Conservation (phyloP, 2,113 vertebrate genomes). For the Elephantulus edwardii region DNA sequence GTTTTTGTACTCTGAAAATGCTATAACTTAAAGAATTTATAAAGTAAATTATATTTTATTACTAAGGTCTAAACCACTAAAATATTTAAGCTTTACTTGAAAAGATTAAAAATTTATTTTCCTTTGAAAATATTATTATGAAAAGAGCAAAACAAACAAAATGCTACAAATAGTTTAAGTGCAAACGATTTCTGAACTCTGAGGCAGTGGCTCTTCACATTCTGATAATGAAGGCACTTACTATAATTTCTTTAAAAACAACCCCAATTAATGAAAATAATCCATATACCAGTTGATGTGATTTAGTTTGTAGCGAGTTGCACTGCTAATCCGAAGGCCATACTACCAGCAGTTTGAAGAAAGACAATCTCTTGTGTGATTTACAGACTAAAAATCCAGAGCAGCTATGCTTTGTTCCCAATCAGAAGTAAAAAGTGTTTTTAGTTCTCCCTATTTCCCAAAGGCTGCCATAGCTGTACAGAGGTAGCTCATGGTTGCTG, state of each 20-base stretch:
- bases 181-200: constrained; percentile 84
- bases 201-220: constrained; percentile 80
- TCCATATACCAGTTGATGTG: too few relatives aligned
- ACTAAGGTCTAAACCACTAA: constrained; percentile 23
- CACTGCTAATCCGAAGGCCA: too few relatives aligned
- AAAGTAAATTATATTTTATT: constrained; percentile 25
- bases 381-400: too few relatives aligned
- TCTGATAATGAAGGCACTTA: constrained; percentile 78
- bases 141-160: constrained; percentile 82
- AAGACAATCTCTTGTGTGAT: too few relatives aligned
- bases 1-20: constrained; percentile 7
- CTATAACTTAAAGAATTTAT: constrained; percentile 45
- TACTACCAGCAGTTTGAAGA: too few relatives aligned
- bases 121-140: constrained; percentile 88
- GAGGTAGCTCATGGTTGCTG: too few relatives aligned
- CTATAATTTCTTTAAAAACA: constrained; percentile 84
- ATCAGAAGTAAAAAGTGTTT: too few relatives aligned
- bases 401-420: too few relatives aligned
- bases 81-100: constrained; percentile 4
- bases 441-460: too few relatives aligned
- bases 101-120: constrained; percentile 81
- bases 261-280: constrained; percentile 79
- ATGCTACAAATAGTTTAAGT: constrained; percentile 84
- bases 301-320: too few relatives aligned
- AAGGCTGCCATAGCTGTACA: too few relatives aligned